phyloP scores from a whole-genome alignment of 2,888 invertebrate species.

The Allygus modestus region DNA sequence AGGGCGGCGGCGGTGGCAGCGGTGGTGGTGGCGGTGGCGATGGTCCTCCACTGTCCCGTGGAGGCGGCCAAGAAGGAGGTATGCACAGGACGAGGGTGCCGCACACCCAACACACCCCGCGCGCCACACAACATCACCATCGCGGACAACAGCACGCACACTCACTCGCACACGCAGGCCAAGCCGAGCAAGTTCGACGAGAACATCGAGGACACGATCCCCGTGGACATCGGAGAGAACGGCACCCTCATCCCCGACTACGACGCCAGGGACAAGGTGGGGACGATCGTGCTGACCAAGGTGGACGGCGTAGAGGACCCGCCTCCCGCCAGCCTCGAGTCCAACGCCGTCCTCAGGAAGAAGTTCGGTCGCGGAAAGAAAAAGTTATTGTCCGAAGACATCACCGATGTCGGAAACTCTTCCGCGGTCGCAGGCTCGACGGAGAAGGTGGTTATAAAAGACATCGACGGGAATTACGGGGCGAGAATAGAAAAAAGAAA shows the following conservation, averaged over 20 bases:
- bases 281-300: conserved; percentile 61
- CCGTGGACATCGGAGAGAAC: conserved; percentile 69
- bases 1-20: background rate
- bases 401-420: background rate
- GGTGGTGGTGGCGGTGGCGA: background rate
- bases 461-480: conserved; percentile 57
- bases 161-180: background rate
- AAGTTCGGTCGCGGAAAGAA: conserved; percentile 61
- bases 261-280: conserved; percentile 50
- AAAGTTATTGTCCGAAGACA: conserved; percentile 35
- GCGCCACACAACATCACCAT: background rate
- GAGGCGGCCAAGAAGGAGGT: background rate
- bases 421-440: background rate
- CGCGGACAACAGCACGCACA: background rate
- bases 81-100: conserved; percentile 9
- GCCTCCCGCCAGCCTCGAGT: conserved; percentile 11
- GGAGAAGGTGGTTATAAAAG: background rate
- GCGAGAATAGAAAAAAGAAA: conserved; percentile 52
- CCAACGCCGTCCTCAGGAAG: conserved; percentile 54
- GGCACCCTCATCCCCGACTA: conserved; percentile 58
- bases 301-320: conserved; percentile 40
- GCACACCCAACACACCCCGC: background rate
- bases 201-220: conserved; percentile 71
- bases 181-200: conserved; percentile 72
- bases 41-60: background rate